Percentiles rank a stretch among this genome's conserved stretches.
phyloP scores from a whole-genome alignment of 2,888 invertebrate genomes.

The Sesamia inferens region DNA sequence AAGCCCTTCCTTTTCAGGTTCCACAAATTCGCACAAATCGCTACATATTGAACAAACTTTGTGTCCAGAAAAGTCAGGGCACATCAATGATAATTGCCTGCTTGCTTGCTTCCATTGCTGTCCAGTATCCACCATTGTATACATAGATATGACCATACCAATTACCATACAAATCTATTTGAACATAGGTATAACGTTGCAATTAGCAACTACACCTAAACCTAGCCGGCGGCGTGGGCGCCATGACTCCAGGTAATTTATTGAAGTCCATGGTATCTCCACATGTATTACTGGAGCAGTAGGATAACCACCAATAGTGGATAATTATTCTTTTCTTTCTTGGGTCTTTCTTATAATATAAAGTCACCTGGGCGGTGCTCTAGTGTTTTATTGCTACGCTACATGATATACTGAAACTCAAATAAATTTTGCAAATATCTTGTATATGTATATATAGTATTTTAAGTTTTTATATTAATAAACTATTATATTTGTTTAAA shows the following conservation, averaged over 20 bases:
- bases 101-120: too few relatives aligned
- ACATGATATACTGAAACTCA: neutral
- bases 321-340: neutral
- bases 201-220: slow-evolving; percentile 45
- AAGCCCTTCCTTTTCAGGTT: neutral
- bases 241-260: slow-evolving; percentile 60
- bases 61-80: too few relatives aligned
- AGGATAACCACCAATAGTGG: slow-evolving; percentile 18
- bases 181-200: slow-evolving; percentile 36
- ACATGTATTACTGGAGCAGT: slow-evolving; percentile 29
- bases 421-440: neutral
- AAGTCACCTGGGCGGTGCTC: neutral
- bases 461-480: neutral
- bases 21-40: neutral
- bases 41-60: too few relatives aligned
- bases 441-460: neutral
- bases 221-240: slow-evolving; percentile 27
- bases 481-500: too few relatives aligned
- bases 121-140: slow-evolving; percentile 3
- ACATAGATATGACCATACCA: neutral
- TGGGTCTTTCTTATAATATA: neutral
- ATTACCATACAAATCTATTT: slow-evolving; percentile 53
- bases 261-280: slow-evolving; percentile 47
- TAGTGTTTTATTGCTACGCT: neutral
- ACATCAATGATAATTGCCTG: neutral